Evolutionary conservation across 2,888 invertebrate species (phyloP).

Genomic region (Cepaea hortensis): DNA sequence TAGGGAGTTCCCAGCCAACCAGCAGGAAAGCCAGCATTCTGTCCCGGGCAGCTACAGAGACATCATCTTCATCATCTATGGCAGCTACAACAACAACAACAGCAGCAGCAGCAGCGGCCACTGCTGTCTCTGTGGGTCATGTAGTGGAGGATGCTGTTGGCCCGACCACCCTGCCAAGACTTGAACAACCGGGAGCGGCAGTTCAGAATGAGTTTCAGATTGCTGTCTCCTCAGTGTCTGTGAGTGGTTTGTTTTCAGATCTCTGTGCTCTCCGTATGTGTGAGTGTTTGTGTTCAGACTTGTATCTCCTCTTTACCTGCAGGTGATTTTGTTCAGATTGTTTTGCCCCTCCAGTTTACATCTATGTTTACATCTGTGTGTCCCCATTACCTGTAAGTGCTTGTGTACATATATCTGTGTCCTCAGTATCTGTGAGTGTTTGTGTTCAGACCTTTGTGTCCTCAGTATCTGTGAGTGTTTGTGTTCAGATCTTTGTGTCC

Average conservation of each 20-base stretch:
- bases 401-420: no score
- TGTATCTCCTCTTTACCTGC: background rate
- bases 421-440: no score
- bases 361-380: no score
- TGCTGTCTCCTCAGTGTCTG: background rate
- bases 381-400: no score
- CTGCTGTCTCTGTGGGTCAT: background rate
- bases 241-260: background rate
- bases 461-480: no score
- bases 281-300: background rate
- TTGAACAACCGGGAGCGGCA: background rate
- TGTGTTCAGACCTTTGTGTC: no score
- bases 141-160: background rate
- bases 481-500: no score
- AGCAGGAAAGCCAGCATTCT: conserved; percentile 48
- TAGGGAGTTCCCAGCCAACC: conserved; percentile 45
- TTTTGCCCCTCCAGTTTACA: no score
- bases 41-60: conserved; percentile 43
- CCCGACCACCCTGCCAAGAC: background rate
- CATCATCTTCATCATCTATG: conserved; percentile 25
- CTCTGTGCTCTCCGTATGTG: background rate
- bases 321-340: background rate
- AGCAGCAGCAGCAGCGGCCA: conserved; percentile 3
- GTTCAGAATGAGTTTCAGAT: conserved; percentile 3
- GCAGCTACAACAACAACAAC: conserved; percentile 23